Evolutionary conservation across 2,888 invertebrate genomes (phyloP).

Genomic region (Hemicrepidius hirtus): DNA sequence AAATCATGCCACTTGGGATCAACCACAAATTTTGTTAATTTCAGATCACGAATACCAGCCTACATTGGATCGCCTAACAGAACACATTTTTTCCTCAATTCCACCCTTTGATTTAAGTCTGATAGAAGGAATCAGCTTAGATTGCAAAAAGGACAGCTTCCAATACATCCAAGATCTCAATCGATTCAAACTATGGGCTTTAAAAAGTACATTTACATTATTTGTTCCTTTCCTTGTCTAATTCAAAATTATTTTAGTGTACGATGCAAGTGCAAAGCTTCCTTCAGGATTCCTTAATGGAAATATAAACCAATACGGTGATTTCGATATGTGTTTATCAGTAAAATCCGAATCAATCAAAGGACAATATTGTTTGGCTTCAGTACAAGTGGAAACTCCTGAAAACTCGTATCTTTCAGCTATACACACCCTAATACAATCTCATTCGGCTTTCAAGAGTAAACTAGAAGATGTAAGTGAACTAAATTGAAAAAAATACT

Average conservation of each 20-base stretch:
- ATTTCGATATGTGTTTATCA: slow-evolving; percentile 69
- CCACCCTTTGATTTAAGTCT: slow-evolving; percentile 64
- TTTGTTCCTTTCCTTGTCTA: background rate
- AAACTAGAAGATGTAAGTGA: slow-evolving; percentile 80
- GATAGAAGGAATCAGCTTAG: slow-evolving; percentile 63
- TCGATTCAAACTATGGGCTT: slow-evolving; percentile 69
- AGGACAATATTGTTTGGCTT: slow-evolving; percentile 81
- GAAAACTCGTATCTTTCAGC: slow-evolving; percentile 73
- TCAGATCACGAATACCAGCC: slow-evolving; percentile 64
- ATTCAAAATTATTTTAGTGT: slow-evolving; percentile 65
- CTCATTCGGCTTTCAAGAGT: slow-evolving; percentile 79
- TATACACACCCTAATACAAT: slow-evolving; percentile 75
- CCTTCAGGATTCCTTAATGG: slow-evolving; percentile 70
- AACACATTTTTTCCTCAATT: slow-evolving; percentile 61
- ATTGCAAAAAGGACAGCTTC: slow-evolving; percentile 66
- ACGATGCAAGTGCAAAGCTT: slow-evolving; percentile 70
- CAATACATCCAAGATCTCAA: slow-evolving; percentile 65
- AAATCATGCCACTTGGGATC: too few relatives aligned
- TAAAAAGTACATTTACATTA: slow-evolving; percentile 66
- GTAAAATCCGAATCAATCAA: slow-evolving; percentile 66
- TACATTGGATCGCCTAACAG: slow-evolving; percentile 62
- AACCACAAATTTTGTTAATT: slow-evolving; percentile 58
- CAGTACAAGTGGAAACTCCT: slow-evolving; percentile 75
- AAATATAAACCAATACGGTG: slow-evolving; percentile 70
- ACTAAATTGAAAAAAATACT: too few relatives aligned